Evolutionary conservation across 2,797 vertebrate species (phyloP).

Genomic region (Accipiter badius): DNA sequence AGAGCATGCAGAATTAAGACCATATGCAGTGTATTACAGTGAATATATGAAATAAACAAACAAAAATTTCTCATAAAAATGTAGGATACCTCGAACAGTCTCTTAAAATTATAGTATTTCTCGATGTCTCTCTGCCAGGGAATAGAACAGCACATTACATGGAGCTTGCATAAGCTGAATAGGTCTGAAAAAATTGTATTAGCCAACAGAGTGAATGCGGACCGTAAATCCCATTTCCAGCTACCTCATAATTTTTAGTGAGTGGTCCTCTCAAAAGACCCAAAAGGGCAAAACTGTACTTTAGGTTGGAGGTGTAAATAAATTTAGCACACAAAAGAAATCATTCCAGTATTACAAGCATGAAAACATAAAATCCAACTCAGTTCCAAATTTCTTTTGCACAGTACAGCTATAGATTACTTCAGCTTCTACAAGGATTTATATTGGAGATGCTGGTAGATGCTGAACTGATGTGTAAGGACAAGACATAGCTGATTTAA

Average conservation of each 20-base stretch:
- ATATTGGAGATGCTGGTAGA: not conserved
- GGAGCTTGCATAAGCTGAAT: not conserved
- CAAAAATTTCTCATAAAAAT: not conserved
- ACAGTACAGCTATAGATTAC: not conserved
- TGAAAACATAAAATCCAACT: not conserved
- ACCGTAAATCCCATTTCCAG: not conserved
- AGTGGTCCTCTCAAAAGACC: not conserved
- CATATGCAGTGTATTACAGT: not conserved
- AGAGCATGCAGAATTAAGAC: not conserved
- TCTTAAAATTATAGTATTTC: not conserved
- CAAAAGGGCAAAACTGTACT: not conserved
- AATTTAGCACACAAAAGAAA: not conserved
- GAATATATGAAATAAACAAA: not conserved
- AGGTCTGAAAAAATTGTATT: not conserved
- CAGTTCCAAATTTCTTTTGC: not conserved
- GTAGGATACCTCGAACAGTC: not conserved
- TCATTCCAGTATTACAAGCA: not conserved
- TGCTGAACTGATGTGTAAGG: not conserved
- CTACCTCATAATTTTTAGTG: not conserved
- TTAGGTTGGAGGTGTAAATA: not conserved
- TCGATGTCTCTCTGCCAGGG: not conserved
- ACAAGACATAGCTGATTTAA: not conserved
- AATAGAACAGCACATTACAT: not conserved
- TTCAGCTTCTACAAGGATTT: not conserved
- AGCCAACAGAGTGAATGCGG: not conserved